A percentile compares a stretch with the other conserved stretches of the same genome.
Evolutionary conservation across 1,140 invertebrate species (phyloP).

Genomic region (Ceratina calcarata): DNA sequence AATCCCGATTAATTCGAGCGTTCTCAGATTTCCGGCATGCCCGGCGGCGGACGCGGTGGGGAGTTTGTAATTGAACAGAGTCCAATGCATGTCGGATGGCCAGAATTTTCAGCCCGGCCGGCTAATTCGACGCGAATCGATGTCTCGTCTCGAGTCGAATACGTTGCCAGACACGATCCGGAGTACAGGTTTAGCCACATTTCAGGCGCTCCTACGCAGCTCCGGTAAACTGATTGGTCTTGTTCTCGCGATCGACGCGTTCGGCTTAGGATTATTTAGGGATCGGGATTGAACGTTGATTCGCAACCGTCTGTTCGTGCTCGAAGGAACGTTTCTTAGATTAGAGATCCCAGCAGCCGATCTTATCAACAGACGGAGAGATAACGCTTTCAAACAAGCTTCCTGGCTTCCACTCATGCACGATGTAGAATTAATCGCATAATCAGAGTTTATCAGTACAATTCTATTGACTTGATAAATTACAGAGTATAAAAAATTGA

Average conservation of each 20-base stretch:
- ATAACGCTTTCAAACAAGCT: too few relatives aligned
- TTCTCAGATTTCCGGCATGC: conserved; percentile 26
- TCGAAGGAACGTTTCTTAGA: neutral
- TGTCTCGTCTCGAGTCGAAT: conserved; percentile 44
- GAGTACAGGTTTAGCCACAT: conserved; percentile 25
- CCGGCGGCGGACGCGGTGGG: neutral
- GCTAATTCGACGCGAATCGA: conserved; percentile 43
- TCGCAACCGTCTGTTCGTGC: neutral
- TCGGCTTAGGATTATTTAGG: conserved; percentile 33
- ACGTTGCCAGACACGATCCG: conserved; percentile 31
- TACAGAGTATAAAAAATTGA: too few relatives aligned
- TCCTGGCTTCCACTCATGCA: too few relatives aligned
- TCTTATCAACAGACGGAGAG: neutral
- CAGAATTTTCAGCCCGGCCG: conserved; percentile 36
- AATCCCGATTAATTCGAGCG: conserved; percentile 26
- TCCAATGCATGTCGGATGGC: conserved; percentile 34
- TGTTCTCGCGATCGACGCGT: conserved; percentile 20
- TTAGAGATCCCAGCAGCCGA: neutral
- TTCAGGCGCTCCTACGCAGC: conserved; percentile 35
- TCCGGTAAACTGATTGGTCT: conserved; percentile 29
- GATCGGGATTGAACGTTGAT: conserved; percentile 26
- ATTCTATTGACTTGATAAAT: too few relatives aligned
- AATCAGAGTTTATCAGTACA: too few relatives aligned
- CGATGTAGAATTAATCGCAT: too few relatives aligned
- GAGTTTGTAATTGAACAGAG: conserved; percentile 39